Base-by-base conservation (phyloP, 2,113 vertebrate species). In the Danio rerio region DNA sequence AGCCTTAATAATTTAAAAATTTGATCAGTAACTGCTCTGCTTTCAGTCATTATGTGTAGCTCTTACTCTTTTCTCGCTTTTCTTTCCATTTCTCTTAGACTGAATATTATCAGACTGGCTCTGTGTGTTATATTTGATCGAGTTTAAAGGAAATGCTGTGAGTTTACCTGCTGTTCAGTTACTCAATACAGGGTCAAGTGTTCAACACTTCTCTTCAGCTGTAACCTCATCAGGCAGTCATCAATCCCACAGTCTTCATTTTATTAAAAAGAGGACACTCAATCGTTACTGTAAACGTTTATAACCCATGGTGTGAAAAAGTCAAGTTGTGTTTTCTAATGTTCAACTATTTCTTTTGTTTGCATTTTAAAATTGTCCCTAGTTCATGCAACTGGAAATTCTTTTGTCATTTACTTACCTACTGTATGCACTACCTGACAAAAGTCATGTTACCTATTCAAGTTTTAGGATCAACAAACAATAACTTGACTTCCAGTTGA, bases 101-200 rank as follows among this genome's bases (percentile, higher is more conserved):
- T 31, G 31, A 31, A 31, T 31, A 3, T 31, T 31, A 31, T 31
- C 31, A 31, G 31, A 3, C 31, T 31, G 31, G 31, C 3, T 62
- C 16, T 56, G n/a, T 58, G 31, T 50, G 42, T 61, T n/a, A 43
- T 45, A 66, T 66, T n/a, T 69, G 65, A 69, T 69, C 12, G 18
- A 40, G 73, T 59, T 59, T 59, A 45, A 62, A 68, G 13, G 55
- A 8, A 71, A 50, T 16, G 43, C 58, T 10, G 5, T 6, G 53
- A 63, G 69, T 73, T 81, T 21, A 81, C 63, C 80, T 73, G 21
- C 47, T 53, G n/a, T 62, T 31, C 8, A 73, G 31, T 47, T 71
- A 84, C 52, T 56, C 31, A 71, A 56, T 80, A 53, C 18, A 62
- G 72, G 72, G 59, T 77, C 72, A 65, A 76, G 7, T 63, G 66